Base-by-base conservation (phyloP, 2,888 invertebrate species). In the Andrena chrysosceles region DNA sequence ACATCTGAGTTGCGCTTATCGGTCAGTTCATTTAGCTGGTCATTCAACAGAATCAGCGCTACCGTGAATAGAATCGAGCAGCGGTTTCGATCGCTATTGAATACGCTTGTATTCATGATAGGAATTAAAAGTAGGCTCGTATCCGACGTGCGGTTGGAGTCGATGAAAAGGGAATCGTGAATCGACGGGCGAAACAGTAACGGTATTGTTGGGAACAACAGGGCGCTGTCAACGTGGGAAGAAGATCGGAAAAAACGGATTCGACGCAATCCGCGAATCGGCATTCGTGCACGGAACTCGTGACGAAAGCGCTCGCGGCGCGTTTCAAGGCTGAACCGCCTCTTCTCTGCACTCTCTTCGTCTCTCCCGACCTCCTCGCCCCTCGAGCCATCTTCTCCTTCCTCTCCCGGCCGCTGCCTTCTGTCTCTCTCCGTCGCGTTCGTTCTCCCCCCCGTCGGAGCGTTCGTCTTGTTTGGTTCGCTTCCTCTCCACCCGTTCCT, bases 241-340 rank as follows among this genome's bases (percentile, higher is more conserved):
- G 71, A 86, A 79, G 66, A 81, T 70, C 20, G 67, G 59, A 56
- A 76, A 76, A 73, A 74, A 75, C 54, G 42, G 70, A 87, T 79
- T 76, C 56, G 26, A 68, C n/a, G 73, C 52, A 77, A 81, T 78
- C 63, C 76, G 59, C 70, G 75, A 77, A 71, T 79, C 72, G 35
- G 35, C 54, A 63, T 67, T 76, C 84, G 83, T 74, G 79, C 73
- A 67, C 77, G 80, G 52, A 83, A 77, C 78, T 83, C 76, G 82
- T 80, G 85, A 83, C 78, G 74, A 78, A 69, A 59, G 49, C 48
- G 73, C 72, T 69, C 69, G 81, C 72, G 54, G 31, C 62, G 79
- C 63, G 71, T 87, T 87, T 89, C 89, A 88, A 88, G 88, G 89
- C 89, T 88, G 83, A 83, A 72, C 71, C 73, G 70, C 72, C 72